Percentiles rank a stretch among this genome's conserved stretches.
phyloP scores from a whole-genome alignment of 2,888 invertebrate genomes.

The Galerucella calmariensis region DNA sequence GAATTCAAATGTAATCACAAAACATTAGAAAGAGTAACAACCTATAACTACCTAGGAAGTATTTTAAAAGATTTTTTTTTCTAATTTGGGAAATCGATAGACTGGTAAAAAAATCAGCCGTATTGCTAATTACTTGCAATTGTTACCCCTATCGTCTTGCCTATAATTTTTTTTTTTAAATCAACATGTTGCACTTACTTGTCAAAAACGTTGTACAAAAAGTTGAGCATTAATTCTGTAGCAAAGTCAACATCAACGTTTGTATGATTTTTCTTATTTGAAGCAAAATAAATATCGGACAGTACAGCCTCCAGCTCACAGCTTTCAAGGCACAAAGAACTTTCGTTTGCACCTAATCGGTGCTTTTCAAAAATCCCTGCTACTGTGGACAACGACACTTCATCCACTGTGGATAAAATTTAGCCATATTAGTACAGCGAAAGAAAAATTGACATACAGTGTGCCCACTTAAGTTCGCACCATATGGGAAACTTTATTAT shows the following conservation, averaged over 20 bases:
- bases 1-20: too few species aligned
- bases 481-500: too few species aligned
- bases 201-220: conserved; percentile 76
- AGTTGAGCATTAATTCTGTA: conserved; percentile 74
- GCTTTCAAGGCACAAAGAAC: conserved; percentile 73
- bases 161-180: background rate
- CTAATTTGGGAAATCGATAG: too few species aligned
- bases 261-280: conserved; percentile 73
- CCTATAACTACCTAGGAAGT: too few species aligned
- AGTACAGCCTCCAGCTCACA: conserved; percentile 78
- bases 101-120: too few species aligned
- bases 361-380: conserved; percentile 79
- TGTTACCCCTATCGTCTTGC: too few species aligned
- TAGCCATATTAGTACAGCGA: background rate
- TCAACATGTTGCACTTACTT: conserved; percentile 65
- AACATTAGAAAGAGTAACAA: too few species aligned
- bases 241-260: conserved; percentile 73
- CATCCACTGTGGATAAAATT: conserved; percentile 56
- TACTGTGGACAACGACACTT: conserved; percentile 67
- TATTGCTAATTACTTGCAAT: too few species aligned
- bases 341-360: conserved; percentile 76
- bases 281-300: conserved; percentile 79
- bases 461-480: too few species aligned
- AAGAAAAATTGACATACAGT: too few species aligned
- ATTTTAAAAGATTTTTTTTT: too few species aligned